Percentiles rank a stretch among this genome's conserved stretches.
These are phyloP conservation scores for Eilema caniola DNA, from an alignment of 2,888 invertebrate species.

Conservation along the genomic window DNA sequence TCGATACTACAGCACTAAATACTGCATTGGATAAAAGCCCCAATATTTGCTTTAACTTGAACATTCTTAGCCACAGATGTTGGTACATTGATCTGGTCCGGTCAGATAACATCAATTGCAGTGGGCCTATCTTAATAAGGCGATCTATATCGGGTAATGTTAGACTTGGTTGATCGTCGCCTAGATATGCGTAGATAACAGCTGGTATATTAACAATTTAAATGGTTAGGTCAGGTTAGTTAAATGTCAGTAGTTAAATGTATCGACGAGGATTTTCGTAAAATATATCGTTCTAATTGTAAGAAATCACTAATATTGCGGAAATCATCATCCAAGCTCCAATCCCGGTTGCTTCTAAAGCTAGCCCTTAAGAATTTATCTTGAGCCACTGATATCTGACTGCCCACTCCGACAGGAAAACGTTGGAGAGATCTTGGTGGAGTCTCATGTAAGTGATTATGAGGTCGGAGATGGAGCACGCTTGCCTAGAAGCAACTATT, in stretches of 20 bases:
- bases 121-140: conserved; percentile 28
- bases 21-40: neutral
- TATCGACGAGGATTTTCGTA: too few species aligned
- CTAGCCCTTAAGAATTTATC: too few species aligned
- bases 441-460: too few species aligned
- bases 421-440: neutral
- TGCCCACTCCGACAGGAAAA: too few species aligned
- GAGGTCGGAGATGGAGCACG: too few species aligned
- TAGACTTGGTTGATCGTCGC: conserved; percentile 15
- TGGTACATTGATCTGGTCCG: conserved; percentile 28
- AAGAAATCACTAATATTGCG: too few species aligned
- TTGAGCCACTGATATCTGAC: too few species aligned
- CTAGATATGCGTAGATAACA: neutral
- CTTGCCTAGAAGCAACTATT: too few species aligned
- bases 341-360: too few species aligned
- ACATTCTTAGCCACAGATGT: conserved; percentile 19
- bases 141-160: conserved; percentile 20
- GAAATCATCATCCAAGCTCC: too few species aligned
- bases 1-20: neutral
- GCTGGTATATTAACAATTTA: conserved; percentile 1
- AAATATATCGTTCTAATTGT: too few species aligned
- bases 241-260: too few species aligned
- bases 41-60: neutral
- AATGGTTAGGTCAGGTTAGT: neutral
- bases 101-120: conserved; percentile 42